Conservation (phyloP, 2,888 invertebrate genomes). For the Noctua pronuba region DNA sequence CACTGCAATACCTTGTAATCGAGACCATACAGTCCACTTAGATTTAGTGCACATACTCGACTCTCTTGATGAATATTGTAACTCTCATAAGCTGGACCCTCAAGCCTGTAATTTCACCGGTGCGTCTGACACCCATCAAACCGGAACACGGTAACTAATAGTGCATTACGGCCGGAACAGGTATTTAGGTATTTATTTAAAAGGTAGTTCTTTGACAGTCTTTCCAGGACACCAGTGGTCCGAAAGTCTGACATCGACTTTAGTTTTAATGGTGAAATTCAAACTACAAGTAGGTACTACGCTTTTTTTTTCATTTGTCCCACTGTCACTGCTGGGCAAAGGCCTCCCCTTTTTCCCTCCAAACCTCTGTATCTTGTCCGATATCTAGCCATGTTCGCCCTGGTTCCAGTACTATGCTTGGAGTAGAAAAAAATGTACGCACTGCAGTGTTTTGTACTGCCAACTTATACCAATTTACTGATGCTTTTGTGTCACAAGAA, state of each 20-base stretch:
- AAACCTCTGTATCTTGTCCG: no score
- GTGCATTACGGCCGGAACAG: not conserved
- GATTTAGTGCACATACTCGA: not conserved
- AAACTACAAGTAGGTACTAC: not conserved
- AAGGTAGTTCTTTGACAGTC: not conserved
- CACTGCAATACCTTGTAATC: not conserved
- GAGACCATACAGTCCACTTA: not conserved
- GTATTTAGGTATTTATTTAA: not conserved
- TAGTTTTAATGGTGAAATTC: not conserved
- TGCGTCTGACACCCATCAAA: not conserved
- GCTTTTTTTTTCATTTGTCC: not conserved
- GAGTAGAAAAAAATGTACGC: conserved; percentile 13
- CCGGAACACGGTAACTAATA: not conserved
- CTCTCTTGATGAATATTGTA: not conserved
- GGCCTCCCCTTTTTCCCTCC: no score
- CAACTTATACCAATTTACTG: conserved; percentile 23
- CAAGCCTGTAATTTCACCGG: not conserved
- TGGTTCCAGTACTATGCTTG: not conserved
- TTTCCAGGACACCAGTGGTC: not conserved
- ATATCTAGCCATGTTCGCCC: not conserved
- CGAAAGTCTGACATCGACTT: not conserved
- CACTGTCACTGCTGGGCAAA: not conserved
- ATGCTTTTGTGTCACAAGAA: conserved; percentile 6
- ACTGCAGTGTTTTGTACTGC: conserved; percentile 24
- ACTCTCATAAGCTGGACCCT: not conserved